Conservation (phyloP, 2,888 invertebrate genomes). For the Eledona agricola region DNA sequence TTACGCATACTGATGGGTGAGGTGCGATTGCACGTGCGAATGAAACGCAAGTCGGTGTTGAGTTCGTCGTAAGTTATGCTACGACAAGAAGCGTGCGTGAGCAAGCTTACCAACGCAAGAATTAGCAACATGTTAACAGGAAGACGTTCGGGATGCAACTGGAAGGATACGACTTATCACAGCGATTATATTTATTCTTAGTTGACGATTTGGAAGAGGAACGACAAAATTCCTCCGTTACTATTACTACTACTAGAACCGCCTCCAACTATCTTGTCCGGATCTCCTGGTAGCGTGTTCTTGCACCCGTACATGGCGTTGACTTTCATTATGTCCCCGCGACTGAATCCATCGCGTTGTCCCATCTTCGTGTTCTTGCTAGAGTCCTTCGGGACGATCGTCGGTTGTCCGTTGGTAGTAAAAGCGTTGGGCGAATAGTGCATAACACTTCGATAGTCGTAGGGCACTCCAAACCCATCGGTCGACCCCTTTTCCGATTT, state of each 20-base stretch:
- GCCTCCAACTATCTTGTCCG: background rate
- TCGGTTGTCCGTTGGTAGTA: conserved; percentile 74
- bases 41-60: conserved; percentile 53
- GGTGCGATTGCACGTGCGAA: conserved; percentile 56
- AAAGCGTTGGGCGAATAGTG: conserved; percentile 83
- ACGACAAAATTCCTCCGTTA: conserved; percentile 17
- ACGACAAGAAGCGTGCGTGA: background rate
- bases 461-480: conserved; percentile 74
- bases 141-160: conserved; percentile 3
- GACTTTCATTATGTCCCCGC: conserved; percentile 76
- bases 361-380: conserved; percentile 67
- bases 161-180: conserved; percentile 10
- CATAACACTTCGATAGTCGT: conserved; percentile 86
- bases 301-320: conserved; percentile 79
- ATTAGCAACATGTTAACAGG: conserved; percentile 11
- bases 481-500: conserved; percentile 69
- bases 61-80: conserved; percentile 46
- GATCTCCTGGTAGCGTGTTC: conserved; percentile 42
- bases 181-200: conserved; percentile 5
- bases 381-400: conserved; percentile 70
- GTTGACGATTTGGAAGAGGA: conserved; percentile 29
- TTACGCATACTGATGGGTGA: conserved; percentile 58
- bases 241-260: background rate
- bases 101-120: conserved; percentile 1
- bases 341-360: conserved; percentile 78